phyloP scores from a whole-genome alignment of 2,797 vertebrate species.

The Macrochelys suwanniensis region DNA sequence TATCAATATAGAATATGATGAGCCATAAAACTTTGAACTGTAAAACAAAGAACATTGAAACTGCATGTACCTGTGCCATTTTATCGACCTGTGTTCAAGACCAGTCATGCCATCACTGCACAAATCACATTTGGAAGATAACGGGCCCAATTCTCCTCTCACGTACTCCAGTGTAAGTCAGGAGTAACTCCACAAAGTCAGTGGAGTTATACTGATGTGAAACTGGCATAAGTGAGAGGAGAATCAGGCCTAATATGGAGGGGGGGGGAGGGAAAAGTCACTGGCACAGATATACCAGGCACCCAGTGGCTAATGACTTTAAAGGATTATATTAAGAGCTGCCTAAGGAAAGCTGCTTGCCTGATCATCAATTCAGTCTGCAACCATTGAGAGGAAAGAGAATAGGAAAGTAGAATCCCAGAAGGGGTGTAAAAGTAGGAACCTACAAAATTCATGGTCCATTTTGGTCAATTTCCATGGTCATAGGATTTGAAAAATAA shows the following conservation, averaged over 20 bases:
- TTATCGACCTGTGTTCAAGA: background rate
- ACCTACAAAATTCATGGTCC: too few species aligned
- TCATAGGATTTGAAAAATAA: too few species aligned
- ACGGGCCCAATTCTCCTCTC: background rate
- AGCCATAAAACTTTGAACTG: rapidly evolving
- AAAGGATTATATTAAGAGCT: background rate
- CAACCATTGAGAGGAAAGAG: background rate
- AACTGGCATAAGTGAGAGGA: background rate
- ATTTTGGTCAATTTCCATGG: too few species aligned
- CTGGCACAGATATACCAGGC: background rate
- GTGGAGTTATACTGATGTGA: background rate
- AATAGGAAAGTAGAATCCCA: background rate
- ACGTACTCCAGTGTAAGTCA: background rate
- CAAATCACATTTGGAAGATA: background rate
- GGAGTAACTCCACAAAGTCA: background rate
- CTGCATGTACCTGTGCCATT: background rate
- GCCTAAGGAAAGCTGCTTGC: background rate
- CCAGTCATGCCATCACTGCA: background rate
- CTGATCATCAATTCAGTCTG: background rate
- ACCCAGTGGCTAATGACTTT: background rate
- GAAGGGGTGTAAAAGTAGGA: background rate
- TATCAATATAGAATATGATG: background rate
- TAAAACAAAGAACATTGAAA: background rate
- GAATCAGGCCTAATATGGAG: background rate
- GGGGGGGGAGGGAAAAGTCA: background rate